A percentile compares a stretch with the other conserved stretches of the same genome.
Conservation (phyloP, 1,140 invertebrate species). For the Theocolax elegans region DNA sequence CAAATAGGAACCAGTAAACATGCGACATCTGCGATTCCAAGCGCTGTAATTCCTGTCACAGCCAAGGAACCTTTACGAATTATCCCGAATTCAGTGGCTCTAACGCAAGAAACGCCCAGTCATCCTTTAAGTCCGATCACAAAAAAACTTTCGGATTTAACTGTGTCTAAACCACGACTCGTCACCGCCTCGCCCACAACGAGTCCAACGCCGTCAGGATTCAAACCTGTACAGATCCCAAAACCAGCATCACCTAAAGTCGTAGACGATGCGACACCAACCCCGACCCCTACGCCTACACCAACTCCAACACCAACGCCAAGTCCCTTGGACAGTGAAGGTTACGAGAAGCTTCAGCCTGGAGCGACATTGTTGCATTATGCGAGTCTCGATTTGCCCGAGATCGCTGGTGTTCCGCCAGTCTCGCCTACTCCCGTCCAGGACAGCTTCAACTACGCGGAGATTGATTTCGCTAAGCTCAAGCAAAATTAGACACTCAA, state of each 20-base stretch:
- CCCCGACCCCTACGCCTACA: constrained; percentile 61
- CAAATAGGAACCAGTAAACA: too few relatives aligned
- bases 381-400: constrained; percentile 74
- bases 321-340: constrained; percentile 54
- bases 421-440: constrained; percentile 62
- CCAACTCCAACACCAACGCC: constrained; percentile 59
- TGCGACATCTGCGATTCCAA: too few relatives aligned
- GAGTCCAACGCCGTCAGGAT: constrained; percentile 56
- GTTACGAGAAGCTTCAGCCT: constrained; percentile 59
- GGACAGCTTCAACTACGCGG: constrained; percentile 73
- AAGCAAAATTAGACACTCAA: constrained; percentile 65
- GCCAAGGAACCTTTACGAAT: too few relatives aligned
- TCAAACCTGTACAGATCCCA: constrained; percentile 54
- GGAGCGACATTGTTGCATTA: constrained; percentile 70
- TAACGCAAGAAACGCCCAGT: too few relatives aligned
- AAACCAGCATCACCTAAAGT: constrained; percentile 56
- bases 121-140: constrained; percentile 46
- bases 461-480: constrained; percentile 77
- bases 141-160: constrained; percentile 53
- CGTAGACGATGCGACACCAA: constrained; percentile 57
- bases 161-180: constrained; percentile 53
- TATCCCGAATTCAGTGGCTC: too few relatives aligned
- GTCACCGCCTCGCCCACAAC: constrained; percentile 55
- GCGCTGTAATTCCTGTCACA: too few relatives aligned
- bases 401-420: constrained; percentile 56